Evolutionary conservation across 2,888 invertebrate genomes (phyloP).

Genomic region (Cacoxenus indagator): DNA sequence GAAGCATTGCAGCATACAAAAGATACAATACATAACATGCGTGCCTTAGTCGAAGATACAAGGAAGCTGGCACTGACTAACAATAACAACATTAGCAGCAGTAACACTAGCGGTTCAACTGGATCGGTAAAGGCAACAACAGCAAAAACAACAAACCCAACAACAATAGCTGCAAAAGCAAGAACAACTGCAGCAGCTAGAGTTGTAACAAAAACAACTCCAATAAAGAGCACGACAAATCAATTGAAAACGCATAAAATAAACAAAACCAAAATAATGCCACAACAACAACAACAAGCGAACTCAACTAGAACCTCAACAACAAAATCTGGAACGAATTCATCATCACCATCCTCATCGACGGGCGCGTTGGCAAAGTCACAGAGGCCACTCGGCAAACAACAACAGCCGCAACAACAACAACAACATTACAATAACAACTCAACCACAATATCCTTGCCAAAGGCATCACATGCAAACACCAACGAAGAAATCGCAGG

Average conservation of each 20-base stretch:
- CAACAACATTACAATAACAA: slow-evolving; percentile 40
- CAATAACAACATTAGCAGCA: slow-evolving; percentile 51
- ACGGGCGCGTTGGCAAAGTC: slow-evolving; percentile 15
- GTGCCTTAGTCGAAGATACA: slow-evolving; percentile 66
- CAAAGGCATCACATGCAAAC: slow-evolving; percentile 71
- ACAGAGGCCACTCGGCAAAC: slow-evolving; percentile 12
- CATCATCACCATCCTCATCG: slow-evolving; percentile 31
- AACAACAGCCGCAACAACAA: slow-evolving; percentile 31
- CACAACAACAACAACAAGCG: slow-evolving; percentile 54
- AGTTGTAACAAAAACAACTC: background rate
- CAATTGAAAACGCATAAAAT: slow-evolving; percentile 4
- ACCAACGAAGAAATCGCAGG: slow-evolving; percentile 68
- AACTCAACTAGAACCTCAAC: slow-evolving; percentile 34
- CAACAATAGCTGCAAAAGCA: background rate
- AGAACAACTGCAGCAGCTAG: background rate
- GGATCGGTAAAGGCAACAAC: slow-evolving; percentile 30
- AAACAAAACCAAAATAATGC: slow-evolving; percentile 31
- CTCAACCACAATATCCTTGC: slow-evolving; percentile 66
- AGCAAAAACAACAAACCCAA: slow-evolving; percentile 16
- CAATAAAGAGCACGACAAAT: background rate
- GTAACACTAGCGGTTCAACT: slow-evolving; percentile 30
- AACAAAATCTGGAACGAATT: slow-evolving; percentile 39
- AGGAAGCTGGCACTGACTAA: slow-evolving; percentile 58
- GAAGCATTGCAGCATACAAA: slow-evolving; percentile 4
- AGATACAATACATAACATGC: slow-evolving; percentile 56